Base-by-base conservation (phyloP, 2,797 vertebrate species). In the Spea hammondii region DNA sequence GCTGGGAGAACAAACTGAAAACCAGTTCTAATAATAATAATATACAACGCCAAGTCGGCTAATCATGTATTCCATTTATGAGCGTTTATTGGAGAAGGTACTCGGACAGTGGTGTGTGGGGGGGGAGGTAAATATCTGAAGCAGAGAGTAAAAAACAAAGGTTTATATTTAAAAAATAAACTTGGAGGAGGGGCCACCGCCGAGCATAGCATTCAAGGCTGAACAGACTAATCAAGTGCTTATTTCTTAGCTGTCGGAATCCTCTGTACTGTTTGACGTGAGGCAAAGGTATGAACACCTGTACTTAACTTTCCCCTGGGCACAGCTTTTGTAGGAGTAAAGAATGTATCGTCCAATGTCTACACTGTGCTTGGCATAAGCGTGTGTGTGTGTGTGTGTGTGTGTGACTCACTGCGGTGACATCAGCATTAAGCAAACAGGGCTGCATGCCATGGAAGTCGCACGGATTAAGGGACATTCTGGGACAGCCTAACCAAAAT, bases 401-500 rank as follows among this genome's bases (percentile, higher is more conserved):
- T 2, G 44, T 11, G 44, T 74, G 72, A 74, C 46, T 74, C 72
- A 74, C 10, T 47, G 0, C n/a, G 32, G 12, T 62, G 57, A 62
- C 72, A 59, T 74, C 72, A 60, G 57, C 8, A 5, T 48, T 74
- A 48, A 45, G 64, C 59, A 74, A 74, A 74, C 47, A 72, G 44
- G 14, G 44, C 45, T 60, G 46, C 8, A 49, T 6, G 10, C 55
- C 44, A 14, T 72, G 12, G 5, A n/a, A 69, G 14, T 17, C 8
- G 9, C 11, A 32, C 14, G 7, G 59, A 32, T 4, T 62, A 17
- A 62, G 7, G 14, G 59, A 62, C 32, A 32, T 32, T 32, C 32
- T 32, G 32, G 32, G 32, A 32, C 32, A 32, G 32, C 32, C 32
- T 32, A 32, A 32, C 32, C 32, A 2, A 32, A 32, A 32, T 32